A percentile compares a stretch with the other conserved stretches of the same genome.
phyloP scores from a whole-genome alignment of 2,113 vertebrate species.

The Phyllostomus discolor region DNA sequence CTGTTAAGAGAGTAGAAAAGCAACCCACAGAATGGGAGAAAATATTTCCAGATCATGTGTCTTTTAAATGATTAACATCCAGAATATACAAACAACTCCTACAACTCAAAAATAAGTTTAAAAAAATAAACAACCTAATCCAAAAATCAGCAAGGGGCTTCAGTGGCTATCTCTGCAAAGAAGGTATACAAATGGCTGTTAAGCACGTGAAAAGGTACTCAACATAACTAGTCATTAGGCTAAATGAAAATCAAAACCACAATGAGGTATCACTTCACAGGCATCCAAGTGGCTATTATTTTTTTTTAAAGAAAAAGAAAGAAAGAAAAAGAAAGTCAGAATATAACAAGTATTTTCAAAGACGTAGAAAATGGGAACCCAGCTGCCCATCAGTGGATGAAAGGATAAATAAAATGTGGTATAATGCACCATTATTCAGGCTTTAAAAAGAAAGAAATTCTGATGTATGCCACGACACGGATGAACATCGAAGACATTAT shows the following conservation, averaged over 20 bases:
- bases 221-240: background rate
- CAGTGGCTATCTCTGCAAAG: background rate
- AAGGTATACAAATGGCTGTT: no score
- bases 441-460: no score
- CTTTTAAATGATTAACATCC: no score
- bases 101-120: background rate
- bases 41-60: no score
- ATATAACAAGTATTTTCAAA: background rate
- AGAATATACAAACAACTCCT: no score
- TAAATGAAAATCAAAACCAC: background rate
- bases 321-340: background rate
- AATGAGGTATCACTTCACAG: background rate
- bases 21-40: no score
- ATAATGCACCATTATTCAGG: no score
- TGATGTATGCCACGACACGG: no score
- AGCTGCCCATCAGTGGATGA: no score
- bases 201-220: background rate
- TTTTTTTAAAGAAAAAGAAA: no score
- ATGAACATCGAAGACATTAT: no score
- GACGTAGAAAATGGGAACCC: background rate
- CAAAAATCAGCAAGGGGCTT: background rate
- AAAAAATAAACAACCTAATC: background rate
- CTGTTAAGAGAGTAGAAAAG: background rate
- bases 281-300: background rate
- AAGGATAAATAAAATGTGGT: no score